A percentile compares a stretch with the other conserved stretches of the same genome.
Conservation (phyloP, 2,888 invertebrate genomes). For the Malacosoma neustria region DNA sequence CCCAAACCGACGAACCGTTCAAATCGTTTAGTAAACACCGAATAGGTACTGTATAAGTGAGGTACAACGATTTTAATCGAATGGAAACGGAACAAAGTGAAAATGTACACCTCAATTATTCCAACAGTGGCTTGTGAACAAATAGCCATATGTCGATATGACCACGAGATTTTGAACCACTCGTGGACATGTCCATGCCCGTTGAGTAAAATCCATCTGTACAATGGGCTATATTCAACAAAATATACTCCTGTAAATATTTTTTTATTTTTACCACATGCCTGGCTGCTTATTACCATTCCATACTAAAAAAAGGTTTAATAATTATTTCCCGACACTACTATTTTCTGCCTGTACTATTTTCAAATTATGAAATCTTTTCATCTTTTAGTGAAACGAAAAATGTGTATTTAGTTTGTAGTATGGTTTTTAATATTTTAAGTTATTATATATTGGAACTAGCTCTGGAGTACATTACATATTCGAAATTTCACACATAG, state of each 20-base stretch:
- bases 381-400: too few species aligned
- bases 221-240: not conserved
- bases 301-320: too few species aligned
- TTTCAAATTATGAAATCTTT: too few species aligned
- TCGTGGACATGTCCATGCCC: constrained; percentile 11
- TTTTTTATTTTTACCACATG: too few species aligned
- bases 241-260: not conserved
- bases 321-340: too few species aligned
- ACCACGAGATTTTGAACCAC: constrained; percentile 33
- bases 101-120: constrained; percentile 75
- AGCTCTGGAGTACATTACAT: too few species aligned
- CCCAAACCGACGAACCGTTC: constrained; percentile 61
- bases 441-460: too few species aligned
- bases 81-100: constrained; percentile 74
- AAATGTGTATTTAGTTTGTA: too few species aligned
- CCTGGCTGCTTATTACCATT: too few species aligned
- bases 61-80: constrained; percentile 73
- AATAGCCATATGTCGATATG: constrained; percentile 56
- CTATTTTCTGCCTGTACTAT: too few species aligned
- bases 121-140: constrained; percentile 60
- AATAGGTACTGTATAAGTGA: constrained; percentile 67
- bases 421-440: too few species aligned
- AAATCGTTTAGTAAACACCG: constrained; percentile 74
- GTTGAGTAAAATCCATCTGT: constrained; percentile 1
- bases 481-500: too few species aligned